Evolutionary conservation across 37 sponge, comb jelly and placozoan genomes (phyloP).

Genomic region (Dysidea cf. avara): DNA sequence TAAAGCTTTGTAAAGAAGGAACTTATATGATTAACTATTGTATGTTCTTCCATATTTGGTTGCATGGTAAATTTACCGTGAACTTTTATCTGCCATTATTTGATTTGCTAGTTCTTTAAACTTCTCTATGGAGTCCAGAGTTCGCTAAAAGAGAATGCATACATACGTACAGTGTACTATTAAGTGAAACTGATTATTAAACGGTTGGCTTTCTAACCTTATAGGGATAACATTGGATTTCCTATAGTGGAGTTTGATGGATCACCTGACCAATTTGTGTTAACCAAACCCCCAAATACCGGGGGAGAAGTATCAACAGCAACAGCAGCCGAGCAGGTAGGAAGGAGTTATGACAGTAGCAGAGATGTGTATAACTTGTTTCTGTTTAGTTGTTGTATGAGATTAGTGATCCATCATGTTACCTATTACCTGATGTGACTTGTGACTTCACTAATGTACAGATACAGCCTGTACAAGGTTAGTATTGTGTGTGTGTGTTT

Average conservation of each 20-base stretch:
- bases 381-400: slow-evolving; percentile 88
- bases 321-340: slow-evolving; percentile 92
- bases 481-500: neutral
- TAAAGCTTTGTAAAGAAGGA: too few relatives aligned
- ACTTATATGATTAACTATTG: too few relatives aligned
- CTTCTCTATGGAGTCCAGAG: too few relatives aligned
- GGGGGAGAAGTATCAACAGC: slow-evolving; percentile 85
- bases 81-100: neutral
- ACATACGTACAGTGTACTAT: too few relatives aligned
- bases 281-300: slow-evolving; percentile 84
- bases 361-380: neutral
- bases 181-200: too few relatives aligned
- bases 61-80: neutral
- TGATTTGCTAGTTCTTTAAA: too few relatives aligned
- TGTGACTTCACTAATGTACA: slow-evolving; percentile 92
- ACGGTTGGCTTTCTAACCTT: too few relatives aligned
- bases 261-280: slow-evolving; percentile 61
- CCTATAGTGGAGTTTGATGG: slow-evolving; percentile 88
- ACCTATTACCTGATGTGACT: slow-evolving; percentile 94
- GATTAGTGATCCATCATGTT: slow-evolving; percentile 87
- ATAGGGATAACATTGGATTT: slow-evolving; percentile 93
- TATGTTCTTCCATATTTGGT: too few relatives aligned
- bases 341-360: neutral
- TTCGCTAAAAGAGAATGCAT: too few relatives aligned
- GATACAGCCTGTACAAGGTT: slow-evolving; percentile 43